phyloP scores from a whole-genome alignment of 92 coral and sea anemone species.

The Ricordea florida region DNA sequence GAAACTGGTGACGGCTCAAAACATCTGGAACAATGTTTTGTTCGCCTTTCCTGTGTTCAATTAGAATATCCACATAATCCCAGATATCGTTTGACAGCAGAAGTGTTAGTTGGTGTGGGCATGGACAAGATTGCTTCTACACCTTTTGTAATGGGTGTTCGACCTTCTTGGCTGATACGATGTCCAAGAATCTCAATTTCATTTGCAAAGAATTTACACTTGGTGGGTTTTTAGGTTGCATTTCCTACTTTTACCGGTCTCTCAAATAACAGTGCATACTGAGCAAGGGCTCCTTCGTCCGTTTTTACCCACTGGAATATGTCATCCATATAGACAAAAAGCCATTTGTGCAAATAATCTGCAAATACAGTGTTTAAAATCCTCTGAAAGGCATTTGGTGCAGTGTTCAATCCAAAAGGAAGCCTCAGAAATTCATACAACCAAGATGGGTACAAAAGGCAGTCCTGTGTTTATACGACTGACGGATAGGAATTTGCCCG shows the following conservation, averaged over 20 bases:
- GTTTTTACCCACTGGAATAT: slow-evolving; percentile 36
- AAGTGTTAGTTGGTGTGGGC: slow-evolving; percentile 51
- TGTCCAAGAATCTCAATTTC: slow-evolving; percentile 54
- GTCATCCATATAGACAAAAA: slow-evolving; percentile 38
- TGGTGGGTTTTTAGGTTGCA: slow-evolving; percentile 40
- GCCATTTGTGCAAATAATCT: slow-evolving; percentile 43
- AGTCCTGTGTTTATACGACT: not conserved
- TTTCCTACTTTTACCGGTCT: slow-evolving; percentile 26
- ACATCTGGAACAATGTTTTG: slow-evolving; percentile 28
- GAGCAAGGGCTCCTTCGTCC: slow-evolving; percentile 39
- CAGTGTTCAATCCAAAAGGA: slow-evolving; percentile 57
- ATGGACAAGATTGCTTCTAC: slow-evolving; percentile 45
- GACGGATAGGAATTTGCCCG: slow-evolving; percentile 32
- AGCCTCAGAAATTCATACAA: no score
- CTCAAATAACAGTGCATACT: slow-evolving; percentile 25
- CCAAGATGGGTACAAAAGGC: no score
- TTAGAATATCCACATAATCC: slow-evolving; percentile 47
- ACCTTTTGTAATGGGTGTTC: slow-evolving; percentile 36
- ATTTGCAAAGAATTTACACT: slow-evolving; percentile 35
- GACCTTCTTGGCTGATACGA: slow-evolving; percentile 51
- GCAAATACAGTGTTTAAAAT: slow-evolving; percentile 62
- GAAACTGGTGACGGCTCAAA: slow-evolving; percentile 5
- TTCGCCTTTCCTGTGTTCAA: slow-evolving; percentile 28
- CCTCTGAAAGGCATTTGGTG: slow-evolving; percentile 54
- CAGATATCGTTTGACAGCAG: slow-evolving; percentile 40